phyloP scores from a whole-genome alignment of 2,113 vertebrate species.

The Takifugu bimaculatus region DNA sequence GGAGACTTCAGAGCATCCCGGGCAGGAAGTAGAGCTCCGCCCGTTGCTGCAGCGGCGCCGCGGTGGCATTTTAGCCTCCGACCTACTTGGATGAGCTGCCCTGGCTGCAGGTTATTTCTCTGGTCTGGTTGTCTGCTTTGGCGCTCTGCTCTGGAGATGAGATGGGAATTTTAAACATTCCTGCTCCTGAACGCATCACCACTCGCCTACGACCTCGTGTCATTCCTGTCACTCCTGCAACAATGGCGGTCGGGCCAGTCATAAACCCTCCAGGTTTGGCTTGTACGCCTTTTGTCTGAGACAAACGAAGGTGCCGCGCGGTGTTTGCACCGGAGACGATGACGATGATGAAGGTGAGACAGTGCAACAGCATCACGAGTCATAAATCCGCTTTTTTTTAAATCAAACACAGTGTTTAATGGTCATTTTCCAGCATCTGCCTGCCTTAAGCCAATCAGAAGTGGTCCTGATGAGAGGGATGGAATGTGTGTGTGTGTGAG shows the following conservation, averaged over 20 bases:
- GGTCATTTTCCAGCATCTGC: slow-evolving; percentile 3
- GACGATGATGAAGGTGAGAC: neutral
- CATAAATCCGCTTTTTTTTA: neutral
- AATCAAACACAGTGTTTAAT: slow-evolving; percentile 2
- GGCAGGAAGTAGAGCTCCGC: slow-evolving; percentile 7
- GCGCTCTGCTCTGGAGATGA: too few relatives aligned
- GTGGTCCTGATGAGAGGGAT: slow-evolving; percentile 61
- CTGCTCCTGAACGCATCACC: too few relatives aligned
- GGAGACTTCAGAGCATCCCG: slow-evolving; percentile 11
- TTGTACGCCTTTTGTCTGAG: slow-evolving; percentile 30
- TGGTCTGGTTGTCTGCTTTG: neutral
- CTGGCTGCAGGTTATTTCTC: neutral
- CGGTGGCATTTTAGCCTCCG: slow-evolving; percentile 5
- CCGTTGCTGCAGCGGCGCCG: neutral
- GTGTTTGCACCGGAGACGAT: neutral
- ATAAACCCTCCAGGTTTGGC: slow-evolving; percentile 9
- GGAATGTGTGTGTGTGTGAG: neutral
- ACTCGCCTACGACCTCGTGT: too few relatives aligned
- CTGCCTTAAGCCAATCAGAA: slow-evolving; percentile 54
- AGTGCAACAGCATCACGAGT: neutral
- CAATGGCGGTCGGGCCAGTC: neutral
- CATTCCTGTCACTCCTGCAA: too few relatives aligned
- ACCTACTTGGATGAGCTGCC: slow-evolving; percentile 9
- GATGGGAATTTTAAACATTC: too few relatives aligned
- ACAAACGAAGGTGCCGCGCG: slow-evolving; percentile 22